Evolutionary conservation across 2,888 invertebrate genomes (phyloP).

Genomic region (Ametastegia equiseti): DNA sequence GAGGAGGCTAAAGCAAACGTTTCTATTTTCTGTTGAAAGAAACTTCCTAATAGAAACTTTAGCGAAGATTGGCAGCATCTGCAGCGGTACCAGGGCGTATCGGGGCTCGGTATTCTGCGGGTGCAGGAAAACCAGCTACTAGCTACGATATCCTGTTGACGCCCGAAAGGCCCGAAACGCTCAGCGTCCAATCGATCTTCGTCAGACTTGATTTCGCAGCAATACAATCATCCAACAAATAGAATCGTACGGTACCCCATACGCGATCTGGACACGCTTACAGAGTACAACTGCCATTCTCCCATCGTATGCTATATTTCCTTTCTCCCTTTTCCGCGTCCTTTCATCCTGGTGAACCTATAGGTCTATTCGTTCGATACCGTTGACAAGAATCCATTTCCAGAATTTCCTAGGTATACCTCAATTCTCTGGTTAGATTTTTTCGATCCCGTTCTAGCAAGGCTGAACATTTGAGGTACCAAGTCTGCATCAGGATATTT

Average conservation of each 20-base stretch:
- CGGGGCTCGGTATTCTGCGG: slow-evolving; percentile 55
- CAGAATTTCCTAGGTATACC: neutral
- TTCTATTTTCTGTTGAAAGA: slow-evolving; percentile 61
- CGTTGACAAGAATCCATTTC: slow-evolving; percentile 27
- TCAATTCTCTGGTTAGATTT: neutral
- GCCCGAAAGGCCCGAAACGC: slow-evolving; percentile 66
- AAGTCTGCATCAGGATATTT: neutral
- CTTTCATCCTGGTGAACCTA: neutral
- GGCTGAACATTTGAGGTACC: neutral
- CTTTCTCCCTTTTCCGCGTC: slow-evolving; percentile 10
- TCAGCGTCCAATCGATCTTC: slow-evolving; percentile 74
- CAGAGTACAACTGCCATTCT: slow-evolving; percentile 39
- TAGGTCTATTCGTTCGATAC: neutral
- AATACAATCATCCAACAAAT: slow-evolving; percentile 76
- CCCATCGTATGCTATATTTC: slow-evolving; percentile 1
- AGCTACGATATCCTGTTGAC: slow-evolving; percentile 70
- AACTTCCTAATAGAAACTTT: slow-evolving; percentile 74
- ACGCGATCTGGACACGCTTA: slow-evolving; percentile 59
- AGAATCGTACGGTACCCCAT: slow-evolving; percentile 73
- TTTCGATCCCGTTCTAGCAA: neutral
- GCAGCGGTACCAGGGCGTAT: slow-evolving; percentile 61
- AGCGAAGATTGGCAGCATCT: slow-evolving; percentile 73
- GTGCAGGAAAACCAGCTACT: slow-evolving; percentile 56
- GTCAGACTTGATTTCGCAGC: slow-evolving; percentile 76
- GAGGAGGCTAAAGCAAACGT: neutral